Evolutionary conservation across 2,888 invertebrate genomes (phyloP), one percentile per base, ranked within the genome.

Genomic region (Chromoteleia sp.): DNA sequence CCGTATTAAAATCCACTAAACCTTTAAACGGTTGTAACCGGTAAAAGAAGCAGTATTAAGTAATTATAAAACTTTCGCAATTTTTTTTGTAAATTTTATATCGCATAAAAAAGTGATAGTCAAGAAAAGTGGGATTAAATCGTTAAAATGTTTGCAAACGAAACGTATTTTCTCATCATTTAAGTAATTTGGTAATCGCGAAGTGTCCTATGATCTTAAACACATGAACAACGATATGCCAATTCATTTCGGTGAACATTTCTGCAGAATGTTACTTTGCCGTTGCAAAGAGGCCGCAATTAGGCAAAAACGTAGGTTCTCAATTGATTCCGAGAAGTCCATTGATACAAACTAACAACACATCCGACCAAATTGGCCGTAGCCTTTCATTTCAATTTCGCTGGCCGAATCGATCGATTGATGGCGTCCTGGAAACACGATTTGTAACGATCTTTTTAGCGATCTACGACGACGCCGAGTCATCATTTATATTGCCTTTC

Each of bases 351-450:
- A 61, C 59, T 76, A 81, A 81, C 65, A 56, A 41, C 63, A 65
- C 50, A 58, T 73, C 56, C 29, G 12, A 59, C 61, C 65, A 75
- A 80, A 80, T 81, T 81, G 76, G 75, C 75, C 65, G 52, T 63
- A 70, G 58, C 70, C 70, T 80, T 75, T 65, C 75, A 80, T 71
- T 81, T 81, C 71, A 76, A 76, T 81, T 81, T 75, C 56, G 41
- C 21, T 17, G 30, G 63, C 14, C 45, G n/a, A n/a, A n/a, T n/a
- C 58, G 45, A 75, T 75, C 81, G 63, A 81, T 75, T 75, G 74
- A 80, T 59, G 68, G 39, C 39, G 10, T 29, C 50, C 43, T 52
- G n/a, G 54, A 43, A 52, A 58, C 59, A 41, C 59, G 54, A 67
- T 59, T 73, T 52, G 58, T 67, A 73, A 52, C 67, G 54, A 79